Evolutionary conservation across 2,797 vertebrate species (phyloP), one percentile per base, ranked within the genome.

Genomic region (Myiotriccus ornatus): DNA sequence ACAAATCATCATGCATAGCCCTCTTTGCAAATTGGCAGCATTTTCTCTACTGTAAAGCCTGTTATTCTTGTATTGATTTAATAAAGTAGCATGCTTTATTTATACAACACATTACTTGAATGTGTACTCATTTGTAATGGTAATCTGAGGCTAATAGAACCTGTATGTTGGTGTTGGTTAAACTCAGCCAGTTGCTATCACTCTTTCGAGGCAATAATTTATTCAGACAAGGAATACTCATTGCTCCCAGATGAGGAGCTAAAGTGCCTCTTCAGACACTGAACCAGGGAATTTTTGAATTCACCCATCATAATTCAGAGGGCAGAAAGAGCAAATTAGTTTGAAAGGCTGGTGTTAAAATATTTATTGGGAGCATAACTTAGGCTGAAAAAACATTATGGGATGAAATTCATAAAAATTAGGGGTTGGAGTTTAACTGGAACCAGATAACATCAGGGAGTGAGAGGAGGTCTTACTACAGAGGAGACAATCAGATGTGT

Each of bases 61-160:
- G 39, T 60, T 90, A 68, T 93, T 90, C 46, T 80, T 55, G 13
- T 90, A 91, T 84, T 80, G 75, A 93, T 94, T 94, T 70, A 90
- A 78, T 81, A 88, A 75, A 90, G 63, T 67, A 75, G 7, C 15
- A 44, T 56, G 39, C 35, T 87, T 94, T 87, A 83, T 93, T 95
- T 88, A 90, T 78, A 70, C 35, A 84, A 43, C n/a, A 46, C 12
- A 43, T 75, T 91, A 86, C 35, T 55, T 77, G 49, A 84, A 87
- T 82, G 3, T 68, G 25, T 76, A 44, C 28, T 93, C 53, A 83
- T 90, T 49, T 93, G 28, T 84, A 93, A 87, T 73, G 43, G 56
- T 90, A 95, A 93, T 85, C 88, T 67, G 68, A 91, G 70, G 69
- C 88, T 94, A 94, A 92, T 52, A 93, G 67, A 87, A 96, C 35